Percentiles rank a stretch among this genome's conserved stretches.
Conservation (phyloP, 2,797 vertebrate genomes). For the Loris lydekkerianus region DNA sequence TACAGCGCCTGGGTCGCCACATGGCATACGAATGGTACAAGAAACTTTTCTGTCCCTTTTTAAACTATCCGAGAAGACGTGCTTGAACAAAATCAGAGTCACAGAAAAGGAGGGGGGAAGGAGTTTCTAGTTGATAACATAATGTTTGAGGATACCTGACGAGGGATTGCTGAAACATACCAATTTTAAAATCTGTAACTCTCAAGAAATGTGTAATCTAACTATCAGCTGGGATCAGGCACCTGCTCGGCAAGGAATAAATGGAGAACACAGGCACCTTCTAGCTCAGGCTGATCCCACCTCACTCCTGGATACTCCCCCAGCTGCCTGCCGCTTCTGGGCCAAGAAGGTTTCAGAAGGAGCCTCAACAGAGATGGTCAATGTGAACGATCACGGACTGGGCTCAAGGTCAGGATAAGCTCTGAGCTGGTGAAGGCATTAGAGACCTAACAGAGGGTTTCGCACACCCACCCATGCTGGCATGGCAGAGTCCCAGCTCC, state of each 20-base stretch:
- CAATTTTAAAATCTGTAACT: conserved; percentile 4
- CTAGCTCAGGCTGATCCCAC: neutral
- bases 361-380: conserved; percentile 1
- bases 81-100: neutral
- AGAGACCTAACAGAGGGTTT: neutral
- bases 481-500: neutral
- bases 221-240: conserved; percentile 43
- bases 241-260: conserved; percentile 13
- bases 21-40: neutral
- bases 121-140: neutral
- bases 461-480: neutral
- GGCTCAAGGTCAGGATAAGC: neutral
- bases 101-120: neutral
- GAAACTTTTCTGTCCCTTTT: neutral
- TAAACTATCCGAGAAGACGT: neutral
- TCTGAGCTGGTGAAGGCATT: neutral
- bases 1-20: neutral
- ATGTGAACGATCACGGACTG: neutral
- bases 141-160: neutral
- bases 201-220: conserved; percentile 49
- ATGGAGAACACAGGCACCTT: neutral
- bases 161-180: neutral
- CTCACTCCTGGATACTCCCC: neutral
- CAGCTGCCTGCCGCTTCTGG: conserved; percentile 36
- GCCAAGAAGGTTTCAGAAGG: neutral